Base-by-base conservation (phyloP, 2,888 invertebrate genomes). In the Panopea generosa region DNA sequence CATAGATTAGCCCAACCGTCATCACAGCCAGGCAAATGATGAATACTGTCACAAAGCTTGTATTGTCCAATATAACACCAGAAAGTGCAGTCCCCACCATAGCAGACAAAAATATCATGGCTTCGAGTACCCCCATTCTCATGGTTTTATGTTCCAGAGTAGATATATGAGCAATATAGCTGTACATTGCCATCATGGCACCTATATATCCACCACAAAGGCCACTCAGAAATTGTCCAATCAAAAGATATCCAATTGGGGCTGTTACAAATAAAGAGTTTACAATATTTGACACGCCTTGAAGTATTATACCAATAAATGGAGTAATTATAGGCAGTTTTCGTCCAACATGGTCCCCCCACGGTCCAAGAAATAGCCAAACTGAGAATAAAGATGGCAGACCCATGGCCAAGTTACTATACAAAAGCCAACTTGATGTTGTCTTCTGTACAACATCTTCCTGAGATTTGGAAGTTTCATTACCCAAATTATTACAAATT, bases 71-170 rank as follows among this genome's bases (percentile, higher is more conserved):
- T 81, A 97, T 93, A 63, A 97, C 95, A 0, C 97, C 98, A 89
- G 97, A 96, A 75, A 96, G 89, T 27, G 96, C 96, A 6, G 96
- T 95, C 50, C 98, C 97, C 0, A 95, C 94, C 0, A 97, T 97
- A 95, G 97, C 96, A 0, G 97, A 96, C 67, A 95, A 95, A 83
- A 97, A 94, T 89, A 97, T 96, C 86, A 96, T 95, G 0, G 96
- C 95, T 89, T 98, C 97, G 65, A 97, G 92, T 59, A 98, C 95
- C 0, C 96, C 96, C 2, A 97, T 95, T 73, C 97, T 93, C 22
- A 96, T 90, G 0, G 97, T 97, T 71, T 97, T 94, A 83, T 95
- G 95, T 71, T 95, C 93, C 1, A 94, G 84, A 0, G 95, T 94
- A 0, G 96, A 95, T 22, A 97, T 94, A 87, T 97, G 97, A 0